Conservation (phyloP, 1,140 invertebrate species). For the Daktulosphaira vitifoliae region DNA sequence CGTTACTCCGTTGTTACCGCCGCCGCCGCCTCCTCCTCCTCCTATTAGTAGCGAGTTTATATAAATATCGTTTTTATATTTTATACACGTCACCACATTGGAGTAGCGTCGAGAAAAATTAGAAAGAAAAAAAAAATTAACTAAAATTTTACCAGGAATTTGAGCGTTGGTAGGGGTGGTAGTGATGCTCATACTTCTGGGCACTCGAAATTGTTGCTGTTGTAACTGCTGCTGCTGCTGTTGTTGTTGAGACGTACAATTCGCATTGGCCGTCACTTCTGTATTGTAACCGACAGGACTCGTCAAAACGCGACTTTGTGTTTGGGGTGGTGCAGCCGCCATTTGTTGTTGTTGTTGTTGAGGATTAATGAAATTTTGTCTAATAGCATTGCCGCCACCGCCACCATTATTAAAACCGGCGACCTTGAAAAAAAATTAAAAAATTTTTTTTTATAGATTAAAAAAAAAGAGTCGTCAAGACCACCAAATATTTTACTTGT, state of each 20-base stretch:
- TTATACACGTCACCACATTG: too few species aligned
- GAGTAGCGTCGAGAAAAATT: too few species aligned
- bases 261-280: not conserved
- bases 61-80: too few species aligned
- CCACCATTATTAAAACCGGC: slow-evolving; percentile 49
- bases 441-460: too few species aligned
- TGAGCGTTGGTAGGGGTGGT: not conserved
- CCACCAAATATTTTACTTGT: slow-evolving; percentile 50
- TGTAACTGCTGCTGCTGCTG: slow-evolving; percentile 5
- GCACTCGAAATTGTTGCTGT: not conserved
- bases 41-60: too few species aligned
- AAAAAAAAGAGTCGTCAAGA: too few species aligned
- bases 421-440: slow-evolving; percentile 42
- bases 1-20: slow-evolving; percentile 39
- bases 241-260: slow-evolving; percentile 7
- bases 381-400: slow-evolving; percentile 49
- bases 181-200: slow-evolving; percentile 24
- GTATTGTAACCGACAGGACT: slow-evolving; percentile 14
- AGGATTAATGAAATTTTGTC: slow-evolving; percentile 54
- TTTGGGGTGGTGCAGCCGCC: too few species aligned
- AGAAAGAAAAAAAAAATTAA: too few species aligned
- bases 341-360: slow-evolving; percentile 51
- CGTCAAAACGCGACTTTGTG: not conserved
- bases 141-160: slow-evolving; percentile 9
- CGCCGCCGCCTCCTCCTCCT: too few species aligned